These are phyloP conservation scores for Crotalus viridis DNA, from an alignment of 2,113 vertebrate genomes.

Conservation along the genomic window DNA sequence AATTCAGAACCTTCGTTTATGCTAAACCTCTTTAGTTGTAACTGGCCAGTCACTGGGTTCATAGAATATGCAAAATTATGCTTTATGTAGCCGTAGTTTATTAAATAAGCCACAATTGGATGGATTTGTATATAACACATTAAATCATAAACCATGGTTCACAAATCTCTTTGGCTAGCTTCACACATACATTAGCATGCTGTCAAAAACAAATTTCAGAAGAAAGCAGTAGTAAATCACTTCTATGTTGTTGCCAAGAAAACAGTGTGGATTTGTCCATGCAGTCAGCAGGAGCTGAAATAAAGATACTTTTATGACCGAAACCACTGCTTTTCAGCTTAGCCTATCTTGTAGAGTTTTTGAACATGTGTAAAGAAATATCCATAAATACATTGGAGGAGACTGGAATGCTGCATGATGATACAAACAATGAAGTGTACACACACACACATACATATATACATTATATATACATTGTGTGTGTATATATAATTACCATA, in stretches of 20 bases:
- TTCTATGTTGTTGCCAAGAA: not conserved
- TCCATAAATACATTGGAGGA: not conserved
- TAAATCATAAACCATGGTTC: not conserved
- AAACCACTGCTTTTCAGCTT: not conserved
- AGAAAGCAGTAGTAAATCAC: not conserved
- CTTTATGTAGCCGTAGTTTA: not conserved
- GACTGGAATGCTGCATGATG: not conserved
- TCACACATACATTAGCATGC: not conserved
- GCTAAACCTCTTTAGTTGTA: not conserved
- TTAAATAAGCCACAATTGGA: not conserved
- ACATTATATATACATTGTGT: too few relatives aligned
- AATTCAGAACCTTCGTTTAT: not conserved
- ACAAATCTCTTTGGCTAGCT: not conserved
- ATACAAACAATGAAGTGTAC: not conserved
- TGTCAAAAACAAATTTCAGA: not conserved
- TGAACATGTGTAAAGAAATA: not conserved
- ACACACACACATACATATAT: too few relatives aligned
- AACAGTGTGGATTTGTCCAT: not conserved
- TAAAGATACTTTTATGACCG: not conserved
- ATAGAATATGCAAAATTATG: not conserved
- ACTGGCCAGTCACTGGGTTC: not conserved
- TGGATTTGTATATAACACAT: not conserved
- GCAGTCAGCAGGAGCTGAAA: not conserved
- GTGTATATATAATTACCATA: too few relatives aligned
- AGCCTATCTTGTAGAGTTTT: not conserved